phyloP scores from a whole-genome alignment of 2,797 vertebrate genomes.

The Pogonophryne albipinna region DNA sequence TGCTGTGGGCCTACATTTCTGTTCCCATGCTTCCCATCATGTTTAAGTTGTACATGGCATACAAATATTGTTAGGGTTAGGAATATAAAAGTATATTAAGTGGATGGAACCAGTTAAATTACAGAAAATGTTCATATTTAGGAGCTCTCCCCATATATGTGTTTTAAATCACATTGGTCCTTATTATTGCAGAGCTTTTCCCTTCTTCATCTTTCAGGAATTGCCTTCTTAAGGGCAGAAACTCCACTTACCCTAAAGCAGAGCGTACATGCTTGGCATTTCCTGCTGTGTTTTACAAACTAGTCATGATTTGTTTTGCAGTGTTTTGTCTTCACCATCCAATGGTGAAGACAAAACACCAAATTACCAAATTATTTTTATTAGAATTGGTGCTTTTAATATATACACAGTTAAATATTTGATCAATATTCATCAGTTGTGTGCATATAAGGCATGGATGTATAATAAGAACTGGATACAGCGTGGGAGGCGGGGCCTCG shows the following conservation, averaged over 20 bases:
- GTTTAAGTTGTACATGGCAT: conserved; percentile 19
- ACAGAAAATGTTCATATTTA: not conserved
- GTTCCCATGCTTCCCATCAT: conserved; percentile 17
- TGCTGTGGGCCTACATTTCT: conserved; percentile 14
- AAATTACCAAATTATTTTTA: no score
- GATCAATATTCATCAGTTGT: no score
- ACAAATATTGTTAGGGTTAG: not conserved
- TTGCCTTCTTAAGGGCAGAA: conserved; percentile 2
- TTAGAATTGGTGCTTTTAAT: no score
- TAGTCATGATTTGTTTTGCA: conserved; percentile 21
- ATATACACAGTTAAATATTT: no score
- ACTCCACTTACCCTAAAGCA: conserved; percentile 28
- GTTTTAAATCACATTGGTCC: not conserved
- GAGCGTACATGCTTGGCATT: conserved; percentile 45
- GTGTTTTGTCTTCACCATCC: conserved; percentile 26
- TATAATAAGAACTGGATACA: no score
- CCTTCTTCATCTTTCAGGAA: not conserved
- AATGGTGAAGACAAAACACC: no score
- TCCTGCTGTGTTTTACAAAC: conserved; percentile 50
- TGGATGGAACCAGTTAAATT: no score
- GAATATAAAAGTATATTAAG: not conserved
- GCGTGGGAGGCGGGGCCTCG: no score
- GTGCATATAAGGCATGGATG: no score
- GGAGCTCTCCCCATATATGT: not conserved
- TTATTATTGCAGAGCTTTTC: not conserved